phyloP scores from a whole-genome alignment of 2,888 invertebrate species.

The Lissocephala sabroskyi region DNA sequence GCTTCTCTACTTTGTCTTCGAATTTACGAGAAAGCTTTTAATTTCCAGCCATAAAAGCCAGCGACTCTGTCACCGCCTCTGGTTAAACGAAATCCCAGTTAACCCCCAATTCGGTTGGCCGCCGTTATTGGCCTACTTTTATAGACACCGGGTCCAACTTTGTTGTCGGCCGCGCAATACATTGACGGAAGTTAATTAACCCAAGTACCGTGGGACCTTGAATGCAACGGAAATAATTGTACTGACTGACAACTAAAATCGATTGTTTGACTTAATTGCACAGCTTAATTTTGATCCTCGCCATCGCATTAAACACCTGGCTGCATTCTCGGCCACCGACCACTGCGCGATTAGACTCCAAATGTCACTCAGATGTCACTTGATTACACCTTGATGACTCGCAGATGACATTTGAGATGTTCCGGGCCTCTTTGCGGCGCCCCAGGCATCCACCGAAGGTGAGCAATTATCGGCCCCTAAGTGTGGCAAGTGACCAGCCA shows the following conservation, averaged over 20 bases:
- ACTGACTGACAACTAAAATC: too few species aligned
- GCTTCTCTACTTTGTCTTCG: slow-evolving; percentile 12
- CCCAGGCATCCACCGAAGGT: slow-evolving; percentile 21
- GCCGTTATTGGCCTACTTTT: not conserved
- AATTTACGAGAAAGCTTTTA: slow-evolving; percentile 16
- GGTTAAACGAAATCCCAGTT: slow-evolving; percentile 53
- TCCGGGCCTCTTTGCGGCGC: slow-evolving; percentile 1
- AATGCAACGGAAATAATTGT: too few species aligned
- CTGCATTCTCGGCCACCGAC: too few species aligned
- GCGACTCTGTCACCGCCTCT: not conserved
- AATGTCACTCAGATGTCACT: slow-evolving; percentile 52
- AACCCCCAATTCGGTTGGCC: slow-evolving; percentile 43
- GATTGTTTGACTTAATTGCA: too few species aligned
- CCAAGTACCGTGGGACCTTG: too few species aligned
- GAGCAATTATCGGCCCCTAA: slow-evolving; percentile 55
- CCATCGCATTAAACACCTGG: too few species aligned
- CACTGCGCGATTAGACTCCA: slow-evolving; percentile 44
- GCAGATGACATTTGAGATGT: slow-evolving; percentile 17
- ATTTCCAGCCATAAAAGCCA: slow-evolving; percentile 2
- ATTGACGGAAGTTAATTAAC: too few species aligned
- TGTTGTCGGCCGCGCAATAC: too few species aligned
- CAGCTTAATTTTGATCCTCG: too few species aligned
- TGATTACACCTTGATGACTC: slow-evolving; percentile 38
- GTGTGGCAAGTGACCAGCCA: slow-evolving; percentile 25
- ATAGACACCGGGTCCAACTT: not conserved